These are phyloP conservation scores for Cygnus buccinator DNA, from an alignment of 2,113 vertebrate species.

Conservation along the genomic window DNA sequence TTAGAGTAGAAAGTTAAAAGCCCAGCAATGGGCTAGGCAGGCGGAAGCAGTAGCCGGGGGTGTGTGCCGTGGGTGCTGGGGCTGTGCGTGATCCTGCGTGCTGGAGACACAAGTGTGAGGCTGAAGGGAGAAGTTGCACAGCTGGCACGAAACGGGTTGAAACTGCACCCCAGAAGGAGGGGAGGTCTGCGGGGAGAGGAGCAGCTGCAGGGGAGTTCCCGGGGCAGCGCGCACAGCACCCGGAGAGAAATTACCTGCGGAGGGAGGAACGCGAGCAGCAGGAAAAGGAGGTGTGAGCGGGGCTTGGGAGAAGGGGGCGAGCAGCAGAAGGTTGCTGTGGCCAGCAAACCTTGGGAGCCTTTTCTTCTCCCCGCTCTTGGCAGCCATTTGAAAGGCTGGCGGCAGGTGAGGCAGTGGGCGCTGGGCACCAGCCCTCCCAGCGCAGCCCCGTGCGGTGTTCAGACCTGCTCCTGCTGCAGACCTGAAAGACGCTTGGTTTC, in stretches of 20 bases:
- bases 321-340: background rate
- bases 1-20: background rate
- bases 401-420: background rate
- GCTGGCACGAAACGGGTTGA: background rate
- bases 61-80: rapidly evolving
- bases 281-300: background rate
- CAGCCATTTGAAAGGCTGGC: background rate
- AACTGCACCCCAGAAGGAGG: constrained; percentile 4
- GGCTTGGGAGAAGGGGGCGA: background rate
- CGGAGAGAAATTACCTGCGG: background rate
- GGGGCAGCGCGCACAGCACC: background rate
- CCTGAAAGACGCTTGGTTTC: background rate
- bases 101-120: background rate
- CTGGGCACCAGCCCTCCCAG: background rate
- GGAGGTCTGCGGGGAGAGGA: constrained; percentile 30
- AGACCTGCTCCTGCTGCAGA: rapidly evolving
- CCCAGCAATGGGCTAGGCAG: background rate
- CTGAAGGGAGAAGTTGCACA: background rate
- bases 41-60: background rate
- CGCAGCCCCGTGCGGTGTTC: background rate
- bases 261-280: background rate
- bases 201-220: constrained; percentile 59
- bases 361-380: background rate
- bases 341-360: background rate
- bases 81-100: background rate